A percentile compares a stretch with the other conserved stretches of the same genome.
These are phyloP conservation scores for Drosophila tropicalis DNA, from an alignment of 1,140 invertebrate genomes.

Conservation along the genomic window DNA sequence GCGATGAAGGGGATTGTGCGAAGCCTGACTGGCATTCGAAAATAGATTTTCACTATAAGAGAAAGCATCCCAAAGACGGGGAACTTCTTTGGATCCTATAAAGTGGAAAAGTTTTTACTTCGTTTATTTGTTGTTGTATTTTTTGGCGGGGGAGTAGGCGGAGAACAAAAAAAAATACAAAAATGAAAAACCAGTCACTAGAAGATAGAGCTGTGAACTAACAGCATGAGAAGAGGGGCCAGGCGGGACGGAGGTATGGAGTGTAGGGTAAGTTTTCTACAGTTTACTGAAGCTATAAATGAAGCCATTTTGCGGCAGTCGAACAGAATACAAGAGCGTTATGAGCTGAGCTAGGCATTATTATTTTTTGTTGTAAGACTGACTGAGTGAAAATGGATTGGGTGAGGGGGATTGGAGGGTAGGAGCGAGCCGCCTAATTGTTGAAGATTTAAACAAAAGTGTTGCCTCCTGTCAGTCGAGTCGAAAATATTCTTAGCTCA, in stretches of 20 bases:
- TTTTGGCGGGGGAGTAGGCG: slow-evolving; percentile 2
- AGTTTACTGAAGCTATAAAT: slow-evolving; percentile 50
- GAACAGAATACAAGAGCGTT: slow-evolving; percentile 11
- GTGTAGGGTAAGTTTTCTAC: slow-evolving; percentile 4
- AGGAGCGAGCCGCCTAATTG: slow-evolving; percentile 46
- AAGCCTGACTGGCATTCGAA: slow-evolving; percentile 68
- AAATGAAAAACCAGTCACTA: slow-evolving; percentile 1
- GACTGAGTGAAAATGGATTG: neutral
- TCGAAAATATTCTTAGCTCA: slow-evolving; percentile 29
- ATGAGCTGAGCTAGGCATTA: slow-evolving; percentile 41
- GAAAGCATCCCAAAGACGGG: neutral
- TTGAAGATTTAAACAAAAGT: slow-evolving; percentile 40
- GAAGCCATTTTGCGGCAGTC: slow-evolving; percentile 59
- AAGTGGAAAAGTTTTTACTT: slow-evolving; percentile 72
- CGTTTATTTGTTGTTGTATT: slow-evolving; percentile 17
- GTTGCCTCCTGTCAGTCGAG: slow-evolving; percentile 41
- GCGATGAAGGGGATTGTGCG: neutral
- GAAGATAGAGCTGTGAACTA: slow-evolving; percentile 7
- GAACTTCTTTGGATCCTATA: slow-evolving; percentile 51
- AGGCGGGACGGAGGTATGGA: too few relatives aligned
- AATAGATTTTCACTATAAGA: slow-evolving; percentile 73
- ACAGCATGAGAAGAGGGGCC: neutral
- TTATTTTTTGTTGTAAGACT: slow-evolving; percentile 10
- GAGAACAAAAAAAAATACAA: slow-evolving; percentile 11
- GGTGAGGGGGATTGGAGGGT: neutral